Evolutionary conservation across 2,888 invertebrate genomes (phyloP), one percentile per base, ranked within the genome.

Genomic region (Pediacus dermestoides): DNA sequence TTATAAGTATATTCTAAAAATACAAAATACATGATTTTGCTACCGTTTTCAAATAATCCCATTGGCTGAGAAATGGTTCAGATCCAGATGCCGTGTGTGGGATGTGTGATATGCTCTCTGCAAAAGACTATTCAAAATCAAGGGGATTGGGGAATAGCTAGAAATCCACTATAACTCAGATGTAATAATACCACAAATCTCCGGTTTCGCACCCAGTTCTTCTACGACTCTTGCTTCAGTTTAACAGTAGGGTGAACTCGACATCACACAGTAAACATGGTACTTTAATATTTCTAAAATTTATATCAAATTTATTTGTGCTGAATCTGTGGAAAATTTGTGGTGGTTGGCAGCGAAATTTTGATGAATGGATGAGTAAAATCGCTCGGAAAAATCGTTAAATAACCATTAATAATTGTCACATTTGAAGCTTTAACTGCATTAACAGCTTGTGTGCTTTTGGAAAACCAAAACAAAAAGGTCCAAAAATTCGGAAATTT

Each of bases 141-240:
- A 52, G 55, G 55, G 56, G 42, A 48, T 42, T 34, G 47, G 39
- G 45, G 38, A 52, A 46, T 47, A 42, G 42, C 42, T 39, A 63
- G 64, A 64, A 66, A 66, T 57, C 66, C 60, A 61, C 65, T 66
- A 65, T 66, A 66, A 64, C 56, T 36, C 42, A 39, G 52, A 57
- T 49, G 48, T 55, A 48, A 49, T 54, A 52, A 54, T 52, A 49
- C 44, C 46, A 42, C 35, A 37, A 34, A 26, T 41, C n/a, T 47
- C 28, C 35, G 39, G 38, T 34, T 23, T 26, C 6, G 25, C 23
- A 41, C 34, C 34, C 48, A 50, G 52, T 48, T 47, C 44, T 50
- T 48, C 44, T 34, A 22, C 32, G 30, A 26, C 38, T 38, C 30
- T 46, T 46, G 36, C 16, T 22, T 15, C 25, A 36, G 40, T 27